Evolutionary conservation across 1,140 invertebrate genomes (phyloP).

Genomic region (Drosophila lacertosa): DNA sequence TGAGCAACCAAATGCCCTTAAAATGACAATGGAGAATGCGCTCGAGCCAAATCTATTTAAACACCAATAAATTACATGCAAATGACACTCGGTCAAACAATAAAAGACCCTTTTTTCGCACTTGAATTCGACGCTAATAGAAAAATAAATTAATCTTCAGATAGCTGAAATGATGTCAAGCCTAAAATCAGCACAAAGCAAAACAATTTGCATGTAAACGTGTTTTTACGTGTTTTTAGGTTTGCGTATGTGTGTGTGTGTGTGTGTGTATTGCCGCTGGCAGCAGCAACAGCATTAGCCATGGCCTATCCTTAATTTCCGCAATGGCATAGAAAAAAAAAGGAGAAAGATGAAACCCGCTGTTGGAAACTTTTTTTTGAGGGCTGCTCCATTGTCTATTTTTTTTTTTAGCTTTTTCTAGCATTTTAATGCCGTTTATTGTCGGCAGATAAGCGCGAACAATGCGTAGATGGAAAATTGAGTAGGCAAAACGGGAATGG

Average conservation of each 20-base stretch:
- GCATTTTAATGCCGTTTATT: conserved; percentile 75
- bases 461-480: conserved; percentile 32
- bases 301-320: conserved; percentile 68
- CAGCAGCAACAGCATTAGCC: conserved; percentile 28
- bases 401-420: conserved; percentile 35
- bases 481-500: conserved; percentile 26
- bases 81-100: conserved; percentile 5
- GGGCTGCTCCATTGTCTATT: conserved; percentile 49
- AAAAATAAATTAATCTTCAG: conserved; percentile 26
- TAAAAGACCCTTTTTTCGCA: not conserved
- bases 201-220: conserved; percentile 76
- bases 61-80: not conserved
- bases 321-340: conserved; percentile 13
- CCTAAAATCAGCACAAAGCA: conserved; percentile 39
- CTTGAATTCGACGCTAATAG: conserved; percentile 3
- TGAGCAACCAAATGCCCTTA: too few species aligned
- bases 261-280: conserved; percentile 53
- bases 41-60: not conserved
- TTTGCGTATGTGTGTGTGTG: not conserved
- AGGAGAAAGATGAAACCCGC: not conserved
- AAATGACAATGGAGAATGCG: not conserved
- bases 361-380: conserved; percentile 12
- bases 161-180: conserved; percentile 20
- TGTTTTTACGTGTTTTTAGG: conserved; percentile 47
- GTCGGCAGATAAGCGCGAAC: conserved; percentile 63